phyloP scores from a whole-genome alignment of 2,113 vertebrate genomes.

The Prunella fulvescens region DNA sequence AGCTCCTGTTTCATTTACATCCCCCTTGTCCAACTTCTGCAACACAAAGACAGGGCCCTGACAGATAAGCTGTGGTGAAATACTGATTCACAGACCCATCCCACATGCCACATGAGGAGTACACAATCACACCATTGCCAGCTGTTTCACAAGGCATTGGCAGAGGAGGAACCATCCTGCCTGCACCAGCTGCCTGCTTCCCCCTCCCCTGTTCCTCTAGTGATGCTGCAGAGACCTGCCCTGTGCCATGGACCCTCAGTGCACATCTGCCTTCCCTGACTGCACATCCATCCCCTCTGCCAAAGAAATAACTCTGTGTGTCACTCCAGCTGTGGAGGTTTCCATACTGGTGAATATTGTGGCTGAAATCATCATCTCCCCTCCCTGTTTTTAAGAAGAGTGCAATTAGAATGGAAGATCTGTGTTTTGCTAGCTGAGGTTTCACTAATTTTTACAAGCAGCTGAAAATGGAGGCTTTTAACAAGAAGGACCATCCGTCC shows the following conservation, averaged over 20 bases:
- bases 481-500: not conserved
- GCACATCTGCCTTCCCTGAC: rapidly evolving
- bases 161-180: not conserved
- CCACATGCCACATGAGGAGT: not conserved
- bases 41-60: not conserved
- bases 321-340: not conserved
- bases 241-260: not conserved
- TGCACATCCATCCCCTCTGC: not conserved
- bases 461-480: not conserved
- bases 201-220: rapidly evolving
- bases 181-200: not conserved
- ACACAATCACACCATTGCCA: not conserved
- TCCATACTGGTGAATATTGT: not conserved
- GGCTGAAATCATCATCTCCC: not conserved
- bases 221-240: rapidly evolving
- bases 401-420: not conserved
- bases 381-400: not conserved
- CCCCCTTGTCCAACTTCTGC: not conserved
- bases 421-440: not conserved
- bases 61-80: not conserved
- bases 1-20: not conserved
- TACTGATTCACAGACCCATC: not conserved
- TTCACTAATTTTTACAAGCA: not conserved
- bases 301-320: not conserved
- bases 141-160: not conserved